A percentile compares a stretch with the other conserved stretches of the same genome.
Evolutionary conservation across 2,888 invertebrate species (phyloP).

Genomic region (Spicauda simplicius): DNA sequence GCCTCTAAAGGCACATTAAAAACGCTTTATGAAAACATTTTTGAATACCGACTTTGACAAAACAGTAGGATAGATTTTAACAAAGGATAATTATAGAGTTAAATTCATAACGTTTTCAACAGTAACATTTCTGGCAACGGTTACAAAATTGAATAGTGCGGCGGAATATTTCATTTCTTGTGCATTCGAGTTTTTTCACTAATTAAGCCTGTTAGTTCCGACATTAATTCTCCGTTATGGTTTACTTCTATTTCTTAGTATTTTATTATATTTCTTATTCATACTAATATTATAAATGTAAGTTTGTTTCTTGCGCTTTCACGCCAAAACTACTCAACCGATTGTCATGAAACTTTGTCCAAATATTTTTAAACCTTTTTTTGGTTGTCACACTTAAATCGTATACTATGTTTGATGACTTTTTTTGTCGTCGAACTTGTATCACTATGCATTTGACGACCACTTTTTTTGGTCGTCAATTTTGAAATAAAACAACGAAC

Average conservation of each 20-base stretch:
- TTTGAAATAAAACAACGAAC: too few species aligned
- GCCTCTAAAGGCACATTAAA: neutral
- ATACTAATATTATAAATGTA: too few species aligned
- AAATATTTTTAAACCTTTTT: too few species aligned
- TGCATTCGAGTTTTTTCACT: slow-evolving; percentile 10
- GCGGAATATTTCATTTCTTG: slow-evolving; percentile 1
- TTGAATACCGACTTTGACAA: neutral
- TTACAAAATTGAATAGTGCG: slow-evolving; percentile 1
- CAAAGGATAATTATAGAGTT: neutral
- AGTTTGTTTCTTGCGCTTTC: too few species aligned
- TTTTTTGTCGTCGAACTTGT: too few species aligned
- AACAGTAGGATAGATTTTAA: neutral
- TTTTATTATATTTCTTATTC: too few species aligned
- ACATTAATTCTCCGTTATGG: neutral
- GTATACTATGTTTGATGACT: too few species aligned
- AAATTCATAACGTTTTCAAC: slow-evolving; percentile 2
- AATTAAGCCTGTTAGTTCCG: slow-evolving; percentile 14
- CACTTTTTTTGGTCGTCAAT: too few species aligned
- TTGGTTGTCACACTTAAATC: too few species aligned
- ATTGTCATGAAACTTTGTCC: too few species aligned
- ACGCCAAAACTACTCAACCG: too few species aligned
- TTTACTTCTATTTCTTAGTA: neutral
- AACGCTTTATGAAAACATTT: neutral
- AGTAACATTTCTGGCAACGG: slow-evolving; percentile 1
- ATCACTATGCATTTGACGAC: too few species aligned